Evolutionary conservation across 37 sponge, comb jelly and placozoan genomes (phyloP), one percentile per base, ranked within the genome.

Genomic region (Agelas oroides): DNA sequence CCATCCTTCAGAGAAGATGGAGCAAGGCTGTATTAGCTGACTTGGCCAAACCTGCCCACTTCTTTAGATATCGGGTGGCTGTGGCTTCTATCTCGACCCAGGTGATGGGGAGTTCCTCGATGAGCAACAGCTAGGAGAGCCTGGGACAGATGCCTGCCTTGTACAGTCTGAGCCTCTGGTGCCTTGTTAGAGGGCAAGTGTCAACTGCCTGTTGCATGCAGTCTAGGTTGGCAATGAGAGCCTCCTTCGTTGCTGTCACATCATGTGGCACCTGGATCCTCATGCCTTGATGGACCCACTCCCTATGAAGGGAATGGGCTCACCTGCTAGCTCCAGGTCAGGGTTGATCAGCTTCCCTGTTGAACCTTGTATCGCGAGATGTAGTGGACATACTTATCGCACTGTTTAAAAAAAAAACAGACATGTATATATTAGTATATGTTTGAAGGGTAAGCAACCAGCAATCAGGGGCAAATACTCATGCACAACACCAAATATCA

Each of bases 251-350:
- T 8, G 46, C 46, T 46, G 46, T 46, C 46, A 46, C 46, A 46
- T 46, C 46, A 46, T 46, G 46, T 33, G 35, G 37, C 36, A 71
- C 39, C 19, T 21, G 38, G 14, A 74, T 31, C 19, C 25, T 21
- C 33, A 53, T 19, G 8, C 75, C 19, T 34, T 30, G 32, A 67
- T 34, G 46, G 46, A 46, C 27, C 25, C 25, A 30, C 32, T 31
- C 11, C 19, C 32, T 24, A 34, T 67, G 68, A 67, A 81, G 17
- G 71, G 81, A 36, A 81, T 70, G 59, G 81, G 20, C 2, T 57
- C 81, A 25, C 71, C 59, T 27, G 30, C 32, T 70, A 81, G 81
- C 5, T 25, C 52, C 18, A 81, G 71, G 15, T 41, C 31, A 15
- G 81, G 71, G 67, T 81, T 59, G 25, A 33, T 41, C 19, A 27